phyloP scores from a whole-genome alignment of 2,113 vertebrate genomes.

The Calidris pygmaea region DNA sequence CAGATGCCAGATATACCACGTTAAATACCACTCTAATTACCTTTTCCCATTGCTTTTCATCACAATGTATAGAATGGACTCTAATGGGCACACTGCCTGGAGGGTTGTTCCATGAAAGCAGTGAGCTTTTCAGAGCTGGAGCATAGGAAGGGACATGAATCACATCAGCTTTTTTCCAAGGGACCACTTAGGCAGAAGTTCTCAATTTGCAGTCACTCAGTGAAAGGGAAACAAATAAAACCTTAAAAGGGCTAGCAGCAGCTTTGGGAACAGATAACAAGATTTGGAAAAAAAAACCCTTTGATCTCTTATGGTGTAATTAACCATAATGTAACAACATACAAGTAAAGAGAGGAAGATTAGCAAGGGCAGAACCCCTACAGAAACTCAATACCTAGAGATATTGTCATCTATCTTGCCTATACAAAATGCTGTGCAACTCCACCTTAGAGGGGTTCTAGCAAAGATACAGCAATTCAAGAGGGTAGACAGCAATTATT shows the following conservation, averaged over 20 bases:
- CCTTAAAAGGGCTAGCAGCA: not conserved
- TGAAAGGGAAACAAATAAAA: slow-evolving; percentile 7
- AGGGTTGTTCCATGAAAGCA: not conserved
- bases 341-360: not conserved
- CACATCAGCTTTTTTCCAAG: not conserved
- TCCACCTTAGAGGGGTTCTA: not conserved
- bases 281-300: not conserved
- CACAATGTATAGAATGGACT: not conserved
- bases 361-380: not conserved
- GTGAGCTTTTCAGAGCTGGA: not conserved
- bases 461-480: not conserved
- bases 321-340: not conserved
- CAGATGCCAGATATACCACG: not conserved
- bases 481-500: not conserved
- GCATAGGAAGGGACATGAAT: not conserved
- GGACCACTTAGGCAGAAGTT: not conserved
- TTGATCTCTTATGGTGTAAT: not conserved
- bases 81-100: accelerated
- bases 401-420: not conserved
- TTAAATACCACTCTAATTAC: not conserved
- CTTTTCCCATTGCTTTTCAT: not conserved
- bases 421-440: not conserved
- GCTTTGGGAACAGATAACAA: not conserved
- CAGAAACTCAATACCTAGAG: not conserved
- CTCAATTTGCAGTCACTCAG: not conserved